Evolutionary conservation across 2,797 vertebrate species (phyloP).

Genomic region (Rallus crepitans): DNA sequence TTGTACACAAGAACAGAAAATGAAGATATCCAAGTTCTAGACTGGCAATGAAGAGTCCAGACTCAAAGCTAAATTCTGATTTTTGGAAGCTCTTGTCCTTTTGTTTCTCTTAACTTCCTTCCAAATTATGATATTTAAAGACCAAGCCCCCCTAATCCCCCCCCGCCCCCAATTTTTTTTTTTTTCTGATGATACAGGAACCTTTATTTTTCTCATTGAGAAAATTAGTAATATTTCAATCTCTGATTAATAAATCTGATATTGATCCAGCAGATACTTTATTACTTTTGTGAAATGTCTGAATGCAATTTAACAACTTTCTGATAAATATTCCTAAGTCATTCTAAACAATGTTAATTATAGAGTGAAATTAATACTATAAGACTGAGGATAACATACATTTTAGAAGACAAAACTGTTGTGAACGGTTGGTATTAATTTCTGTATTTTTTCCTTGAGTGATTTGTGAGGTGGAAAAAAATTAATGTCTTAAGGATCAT

Average conservation of each 20-base stretch:
- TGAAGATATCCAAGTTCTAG: background rate
- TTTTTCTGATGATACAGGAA: background rate
- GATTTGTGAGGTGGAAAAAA: background rate
- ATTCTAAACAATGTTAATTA: background rate
- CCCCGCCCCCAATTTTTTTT: background rate
- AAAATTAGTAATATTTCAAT: background rate
- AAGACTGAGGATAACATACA: background rate
- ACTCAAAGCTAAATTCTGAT: background rate
- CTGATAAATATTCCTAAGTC: background rate
- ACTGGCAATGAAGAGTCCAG: background rate
- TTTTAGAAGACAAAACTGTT: background rate
- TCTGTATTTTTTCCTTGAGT: background rate
- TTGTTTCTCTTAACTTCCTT: background rate
- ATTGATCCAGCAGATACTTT: background rate
- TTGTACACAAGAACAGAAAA: background rate
- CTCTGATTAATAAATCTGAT: background rate
- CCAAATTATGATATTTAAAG: background rate
- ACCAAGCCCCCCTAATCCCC: background rate
- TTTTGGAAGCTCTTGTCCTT: background rate
- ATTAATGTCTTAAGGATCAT: background rate
- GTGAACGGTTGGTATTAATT: background rate
- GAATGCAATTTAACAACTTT: slow-evolving; percentile 3
- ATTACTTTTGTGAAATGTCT: background rate
- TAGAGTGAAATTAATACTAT: background rate
- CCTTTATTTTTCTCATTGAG: background rate